Base-by-base conservation (phyloP, 2,113 vertebrate species). In the Actenoides hombroni region DNA sequence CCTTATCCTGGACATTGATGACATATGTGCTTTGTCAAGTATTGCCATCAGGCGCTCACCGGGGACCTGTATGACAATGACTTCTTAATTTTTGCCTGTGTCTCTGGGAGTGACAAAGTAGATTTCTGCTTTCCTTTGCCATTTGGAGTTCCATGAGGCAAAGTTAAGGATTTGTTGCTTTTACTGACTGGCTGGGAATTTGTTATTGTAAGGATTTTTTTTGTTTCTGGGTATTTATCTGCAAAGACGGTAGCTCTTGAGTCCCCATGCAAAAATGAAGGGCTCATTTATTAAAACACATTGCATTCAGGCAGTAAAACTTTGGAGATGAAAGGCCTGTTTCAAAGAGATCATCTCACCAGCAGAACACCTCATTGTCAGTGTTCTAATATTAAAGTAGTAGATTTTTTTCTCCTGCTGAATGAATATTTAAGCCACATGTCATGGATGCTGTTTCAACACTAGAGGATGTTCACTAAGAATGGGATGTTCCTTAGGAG, bases 61-160 rank as follows among this genome's bases (percentile, higher is more conserved):
- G n/a, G 79, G 85, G 81, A 91, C 33, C 24, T 26, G 3, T 56
- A 80, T 69, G 79, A 88, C 74, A 80, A 78, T 80, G 83, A 94
- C 48, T 94, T 87, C 75, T 95, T 95, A 95, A 97, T 94, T 90
- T 96, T 92, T 73, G 5, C 70, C 94, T 92, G 44, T 83, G 51
- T 85, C 46, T 92, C 77, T 89, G 59, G 25, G 40, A 87, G 44
- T 79, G 77, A 91, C 74, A 80, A 89, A 76, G 33, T 84, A 8
- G 64, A 82, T 85, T 94, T 91, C 70, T 83, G n/a, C 75, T 89
- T 92, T 94, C 63, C 65, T 21, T 91, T 87, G 56, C 23, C 48
- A 29, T 85, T 86, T 78, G 31, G 13, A 86, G 40, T 40, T 87
- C 74, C 33, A n/a, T 71, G 40, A 92, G 63, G 70, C 49, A 82